Evolutionary conservation across 1,140 invertebrate genomes (phyloP), one percentile per base, ranked within the genome.

Genomic region (Diplogasteroides magnus): DNA sequence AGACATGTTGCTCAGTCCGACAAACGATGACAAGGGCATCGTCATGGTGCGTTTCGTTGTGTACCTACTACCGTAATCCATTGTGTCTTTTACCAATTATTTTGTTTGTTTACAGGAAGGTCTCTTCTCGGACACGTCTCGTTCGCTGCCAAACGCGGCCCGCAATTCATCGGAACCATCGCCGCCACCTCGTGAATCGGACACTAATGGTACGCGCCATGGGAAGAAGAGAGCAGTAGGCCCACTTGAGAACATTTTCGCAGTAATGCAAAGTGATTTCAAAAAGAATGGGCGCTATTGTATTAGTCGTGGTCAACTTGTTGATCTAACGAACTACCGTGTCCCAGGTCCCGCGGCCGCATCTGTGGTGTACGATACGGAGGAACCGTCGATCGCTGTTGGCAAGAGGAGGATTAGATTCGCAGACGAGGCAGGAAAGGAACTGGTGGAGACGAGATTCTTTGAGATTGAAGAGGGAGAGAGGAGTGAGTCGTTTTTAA

Each of bases 401-500:
- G 61, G 19, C 25, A 64, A 63, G 13, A 23, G 66, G 19, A 59
- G 31, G 28, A 68, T 68, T 48, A 11, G 32, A 19, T 68, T 68
- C 58, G 66, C 66, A 6, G 66, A 68, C 31, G 66, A 68, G 31
- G 3, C 3, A 2, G 66, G 66, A 32, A 63, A 63, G 26, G 66
- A 68, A 29, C 26, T 68, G 25, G 31, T 37, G 23, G 28, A 15
- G 19, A 64, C 58, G 19, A 31, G 59, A 23, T 27, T 66, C 19
- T 68, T 68, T 37, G 66, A 68, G 57, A 64, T 68, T 11, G 66
- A 68, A 2, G 66, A 68, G 31, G 66, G 66, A 23, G 66, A 68
- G 31, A 68, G 66, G 32, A 68, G 66, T 68, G 31, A 68, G 66
- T 61, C 62, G 13, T 61, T 28, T 26, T 15, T 19, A 15, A 14